Base-by-base conservation (phyloP, 2,113 vertebrate species). In the Haliaeetus leucogaster region DNA sequence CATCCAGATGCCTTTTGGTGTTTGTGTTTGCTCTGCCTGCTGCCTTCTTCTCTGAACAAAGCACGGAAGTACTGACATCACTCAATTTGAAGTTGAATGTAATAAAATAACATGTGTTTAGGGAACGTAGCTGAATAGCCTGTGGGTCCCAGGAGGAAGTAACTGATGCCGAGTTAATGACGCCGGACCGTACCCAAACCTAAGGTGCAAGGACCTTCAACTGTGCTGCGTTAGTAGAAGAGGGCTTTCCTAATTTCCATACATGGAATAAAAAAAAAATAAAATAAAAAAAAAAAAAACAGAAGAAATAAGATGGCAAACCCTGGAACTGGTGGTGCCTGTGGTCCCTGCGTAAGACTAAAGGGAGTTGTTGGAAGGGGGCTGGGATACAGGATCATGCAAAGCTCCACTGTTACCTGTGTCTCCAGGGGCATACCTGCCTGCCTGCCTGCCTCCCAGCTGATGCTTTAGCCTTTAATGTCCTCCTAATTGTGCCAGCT, bases 131-230 rank as follows among this genome's bases (percentile, higher is more conserved):
- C 56, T 82, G 70, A 81, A 53, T 48, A 74, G 79, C 81, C 47
- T 0, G 1, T 14, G 38, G 9, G 29, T 68, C 43, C 58, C 10
- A 2, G 22, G 45, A 77, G 76, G 36, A 82, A 74, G 43, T 34
- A 22, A 16, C 48, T 1, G 10, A 7, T 78, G 58, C 76, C 29
- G 48, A 48, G 27, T 1, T 43, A 20, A 9, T 50, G 67, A 19
- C 3, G 29, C n/a, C 1, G 0, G 16, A 22, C 16, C 0, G 0
- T n/a, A 9, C 22, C 50, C 68, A 55, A 7, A 63, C 9, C 5
- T 48, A 3, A 42, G 1, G 5, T 0, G 0, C 4, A 4, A 55
- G 25, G 25, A 20, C 38, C n/a, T 90, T 63, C 27, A 56, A 1
- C 67, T 77, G 56, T 30, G 52, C 55, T 67, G 3, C 45, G 2